Evolutionary conservation across 1,140 invertebrate genomes (phyloP), one percentile per base, ranked within the genome.

Genomic region (Leucophenga varia): DNA sequence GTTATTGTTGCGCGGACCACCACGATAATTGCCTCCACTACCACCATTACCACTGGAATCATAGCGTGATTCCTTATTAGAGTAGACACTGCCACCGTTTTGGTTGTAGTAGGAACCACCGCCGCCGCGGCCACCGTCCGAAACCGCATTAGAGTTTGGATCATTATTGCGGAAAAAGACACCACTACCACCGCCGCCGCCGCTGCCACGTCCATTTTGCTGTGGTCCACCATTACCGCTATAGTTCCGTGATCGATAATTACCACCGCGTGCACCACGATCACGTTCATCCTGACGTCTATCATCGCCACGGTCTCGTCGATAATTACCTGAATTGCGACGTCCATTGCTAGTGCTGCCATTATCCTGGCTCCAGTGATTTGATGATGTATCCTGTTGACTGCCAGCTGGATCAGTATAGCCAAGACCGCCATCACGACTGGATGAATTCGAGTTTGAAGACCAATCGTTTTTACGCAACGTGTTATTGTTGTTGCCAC

Each of bases 101-200:
- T 25, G 22, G 10, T 25, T 25, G 22, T 25, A 25, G 37, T 39
- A 19, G 21, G 12, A 19, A 13, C 25, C 31, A 20, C 52, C 52
- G 5, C 48, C 47, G 9, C 43, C 39, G 19, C 38, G 28, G 5
- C 41, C 31, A 3, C 21, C 49, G 7, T 36, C 49, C 44, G n/a
- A n/a, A n/a, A n/a, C 61, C 58, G 0, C 59, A n/a, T n/a, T n/a
- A n/a, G 45, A 39, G 12, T 49, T 54, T 1, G 63, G 49, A 42
- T 73, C 70, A 39, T 73, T 73, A 41, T 73, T 72, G 35, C 70
- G 70, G 59, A 73, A 73, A 38, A 73, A 73, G 2, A 73, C 38
- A 4, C 47, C 53, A 30, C 55, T 51, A 5, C 61, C 57, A 18
- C 49, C 56, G 0, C 46, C 41, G 30, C 56, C 50, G 14, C 41